Conservation (phyloP, 2,113 vertebrate species). For the Dipodomys stephensi region DNA sequence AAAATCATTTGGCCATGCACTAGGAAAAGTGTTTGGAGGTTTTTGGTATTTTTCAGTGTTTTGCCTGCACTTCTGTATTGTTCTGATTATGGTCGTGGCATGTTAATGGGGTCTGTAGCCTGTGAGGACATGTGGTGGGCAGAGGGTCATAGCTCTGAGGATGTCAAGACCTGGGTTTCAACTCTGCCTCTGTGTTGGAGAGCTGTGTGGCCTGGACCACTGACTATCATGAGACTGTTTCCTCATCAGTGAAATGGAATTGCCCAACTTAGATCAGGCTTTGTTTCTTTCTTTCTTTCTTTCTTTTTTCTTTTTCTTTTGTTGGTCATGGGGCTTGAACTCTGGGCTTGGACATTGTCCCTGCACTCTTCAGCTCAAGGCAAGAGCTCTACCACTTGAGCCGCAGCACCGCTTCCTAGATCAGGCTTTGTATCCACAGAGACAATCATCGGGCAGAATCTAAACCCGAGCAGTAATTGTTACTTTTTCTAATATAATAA, state of each 20-base stretch:
- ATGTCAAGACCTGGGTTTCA: background rate
- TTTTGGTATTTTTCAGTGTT: background rate
- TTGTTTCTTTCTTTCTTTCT: background rate
- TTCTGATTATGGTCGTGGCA: background rate
- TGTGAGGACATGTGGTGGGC: background rate
- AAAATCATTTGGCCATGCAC: constrained; percentile 16
- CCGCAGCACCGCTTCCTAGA: background rate
- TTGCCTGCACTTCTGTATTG: background rate
- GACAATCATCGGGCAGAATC: background rate
- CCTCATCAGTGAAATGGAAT: background rate
- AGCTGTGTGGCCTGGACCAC: background rate
- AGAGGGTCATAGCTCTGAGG: background rate
- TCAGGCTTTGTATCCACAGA: background rate
- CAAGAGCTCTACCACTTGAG: no score
- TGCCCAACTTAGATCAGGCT: background rate
- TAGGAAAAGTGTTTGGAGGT: background rate
- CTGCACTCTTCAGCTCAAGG: no score
- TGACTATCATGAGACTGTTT: background rate
- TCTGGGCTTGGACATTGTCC: no score
- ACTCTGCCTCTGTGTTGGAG: background rate
- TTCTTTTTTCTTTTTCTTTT: no score
- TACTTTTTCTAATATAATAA: constrained; percentile 4
- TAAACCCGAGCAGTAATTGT: background rate
- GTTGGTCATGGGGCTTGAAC: no score
- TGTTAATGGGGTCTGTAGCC: background rate